Percentiles rank a stretch among this genome's conserved stretches.
Evolutionary conservation across 1,140 invertebrate genomes (phyloP).

Genomic region (Marisa cornuarietis): DNA sequence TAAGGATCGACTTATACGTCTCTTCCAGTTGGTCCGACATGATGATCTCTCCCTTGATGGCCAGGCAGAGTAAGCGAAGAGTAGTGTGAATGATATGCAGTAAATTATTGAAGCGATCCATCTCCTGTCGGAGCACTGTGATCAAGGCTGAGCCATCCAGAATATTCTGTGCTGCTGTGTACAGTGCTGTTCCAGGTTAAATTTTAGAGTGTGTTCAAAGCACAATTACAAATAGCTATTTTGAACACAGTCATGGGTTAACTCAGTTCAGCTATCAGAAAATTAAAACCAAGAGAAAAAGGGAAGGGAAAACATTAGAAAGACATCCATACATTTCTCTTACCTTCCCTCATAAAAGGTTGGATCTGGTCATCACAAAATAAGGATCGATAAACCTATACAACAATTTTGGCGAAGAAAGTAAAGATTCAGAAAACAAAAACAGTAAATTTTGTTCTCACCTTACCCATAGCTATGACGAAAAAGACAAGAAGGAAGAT

Average conservation of each 20-base stretch:
- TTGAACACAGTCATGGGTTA: too few species aligned
- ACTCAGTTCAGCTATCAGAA: too few species aligned
- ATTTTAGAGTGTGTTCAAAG: too few species aligned
- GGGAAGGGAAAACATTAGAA: too few species aligned
- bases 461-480: too few species aligned
- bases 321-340: too few species aligned
- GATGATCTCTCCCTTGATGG: conserved; percentile 83
- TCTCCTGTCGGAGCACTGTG: conserved; percentile 85
- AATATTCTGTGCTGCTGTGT: conserved; percentile 43
- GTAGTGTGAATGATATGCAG: conserved; percentile 76
- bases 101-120: conserved; percentile 83
- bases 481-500: too few species aligned
- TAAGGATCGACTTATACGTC: conserved; percentile 79
- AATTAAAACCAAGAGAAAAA: too few species aligned
- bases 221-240: too few species aligned
- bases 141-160: conserved; percentile 70
- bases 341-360: too few species aligned
- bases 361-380: background rate
- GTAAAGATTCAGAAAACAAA: background rate
- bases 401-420: background rate
- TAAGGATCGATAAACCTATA: background rate
- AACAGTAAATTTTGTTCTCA: too few species aligned
- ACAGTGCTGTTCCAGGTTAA: conserved; percentile 36
- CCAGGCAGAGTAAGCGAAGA: conserved; percentile 78
- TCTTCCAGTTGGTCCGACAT: conserved; percentile 87